These are phyloP conservation scores for Tipula lateralis DNA, from an alignment of 2,888 invertebrate genomes.

Conservation along the genomic window DNA sequence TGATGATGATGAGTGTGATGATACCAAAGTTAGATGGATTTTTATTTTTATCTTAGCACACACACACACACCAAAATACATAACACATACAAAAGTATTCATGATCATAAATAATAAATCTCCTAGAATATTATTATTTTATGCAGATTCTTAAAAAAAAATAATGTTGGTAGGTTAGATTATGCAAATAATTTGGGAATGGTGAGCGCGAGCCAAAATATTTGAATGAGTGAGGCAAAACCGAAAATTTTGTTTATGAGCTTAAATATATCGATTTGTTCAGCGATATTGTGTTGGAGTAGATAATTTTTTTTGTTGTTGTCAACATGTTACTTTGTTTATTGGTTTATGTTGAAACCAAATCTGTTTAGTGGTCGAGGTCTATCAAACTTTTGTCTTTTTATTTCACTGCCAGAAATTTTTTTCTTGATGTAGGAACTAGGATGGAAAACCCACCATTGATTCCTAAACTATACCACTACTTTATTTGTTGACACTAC, in stretches of 20 bases:
- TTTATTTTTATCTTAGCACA: not conserved
- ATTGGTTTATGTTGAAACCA: too few relatives aligned
- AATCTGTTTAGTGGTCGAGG: too few relatives aligned
- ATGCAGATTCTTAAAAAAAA: not conserved
- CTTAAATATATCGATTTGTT: not conserved
- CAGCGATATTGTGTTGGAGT: too few relatives aligned
- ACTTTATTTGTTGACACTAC: too few relatives aligned
- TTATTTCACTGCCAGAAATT: too few relatives aligned
- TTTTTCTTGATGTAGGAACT: too few relatives aligned
- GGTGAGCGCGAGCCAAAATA: not conserved
- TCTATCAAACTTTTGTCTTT: too few relatives aligned
- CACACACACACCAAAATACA: not conserved
- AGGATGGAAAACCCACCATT: too few relatives aligned
- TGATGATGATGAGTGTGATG: constrained; percentile 24
- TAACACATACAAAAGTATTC: not conserved
- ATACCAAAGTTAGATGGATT: constrained; percentile 19
- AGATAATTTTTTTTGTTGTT: too few relatives aligned
- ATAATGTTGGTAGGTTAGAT: not conserved
- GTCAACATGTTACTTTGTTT: too few relatives aligned
- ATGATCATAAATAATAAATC: constrained; percentile 24
- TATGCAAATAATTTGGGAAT: not conserved
- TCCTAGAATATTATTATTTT: not conserved
- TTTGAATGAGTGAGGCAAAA: not conserved
- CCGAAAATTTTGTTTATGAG: not conserved
- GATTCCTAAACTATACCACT: too few relatives aligned